phyloP scores from a whole-genome alignment of 2,888 invertebrate genomes.

The Ophioninae sp. region DNA sequence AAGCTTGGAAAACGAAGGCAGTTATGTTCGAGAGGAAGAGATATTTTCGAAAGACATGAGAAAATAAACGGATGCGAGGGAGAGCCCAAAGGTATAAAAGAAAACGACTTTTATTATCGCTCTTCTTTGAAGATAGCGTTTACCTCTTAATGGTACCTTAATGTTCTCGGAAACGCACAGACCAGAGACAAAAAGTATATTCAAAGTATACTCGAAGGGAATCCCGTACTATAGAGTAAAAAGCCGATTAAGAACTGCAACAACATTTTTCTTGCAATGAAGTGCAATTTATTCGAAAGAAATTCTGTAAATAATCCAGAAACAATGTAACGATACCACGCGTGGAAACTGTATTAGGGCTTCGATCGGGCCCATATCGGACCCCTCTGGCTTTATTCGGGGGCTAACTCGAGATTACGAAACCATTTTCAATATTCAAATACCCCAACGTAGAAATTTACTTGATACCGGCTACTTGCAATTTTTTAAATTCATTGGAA shows the following conservation, averaged over 20 bases:
- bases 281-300: neutral
- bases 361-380: too few species aligned
- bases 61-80: conserved; percentile 28
- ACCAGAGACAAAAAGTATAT: conserved; percentile 46
- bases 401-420: too few species aligned
- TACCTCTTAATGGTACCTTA: conserved; percentile 52
- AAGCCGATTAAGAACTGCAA: neutral
- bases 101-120: conserved; percentile 50
- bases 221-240: neutral
- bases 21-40: conserved; percentile 21
- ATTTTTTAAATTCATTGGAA: too few species aligned
- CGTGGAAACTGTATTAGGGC: too few species aligned
- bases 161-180: conserved; percentile 36
- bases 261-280: conserved; percentile 5
- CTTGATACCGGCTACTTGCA: too few species aligned
- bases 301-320: neutral
- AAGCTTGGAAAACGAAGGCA: conserved; percentile 38
- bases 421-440: too few species aligned
- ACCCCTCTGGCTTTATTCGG: too few species aligned
- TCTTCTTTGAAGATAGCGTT: conserved; percentile 49
- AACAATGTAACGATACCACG: neutral
- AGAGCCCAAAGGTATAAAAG: conserved; percentile 43
- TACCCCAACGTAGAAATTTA: too few species aligned
- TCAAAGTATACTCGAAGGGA: conserved; percentile 28
- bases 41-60: conserved; percentile 32